Conservation (phyloP, 2,113 vertebrate genomes). For the Varanus komodoensis region DNA sequence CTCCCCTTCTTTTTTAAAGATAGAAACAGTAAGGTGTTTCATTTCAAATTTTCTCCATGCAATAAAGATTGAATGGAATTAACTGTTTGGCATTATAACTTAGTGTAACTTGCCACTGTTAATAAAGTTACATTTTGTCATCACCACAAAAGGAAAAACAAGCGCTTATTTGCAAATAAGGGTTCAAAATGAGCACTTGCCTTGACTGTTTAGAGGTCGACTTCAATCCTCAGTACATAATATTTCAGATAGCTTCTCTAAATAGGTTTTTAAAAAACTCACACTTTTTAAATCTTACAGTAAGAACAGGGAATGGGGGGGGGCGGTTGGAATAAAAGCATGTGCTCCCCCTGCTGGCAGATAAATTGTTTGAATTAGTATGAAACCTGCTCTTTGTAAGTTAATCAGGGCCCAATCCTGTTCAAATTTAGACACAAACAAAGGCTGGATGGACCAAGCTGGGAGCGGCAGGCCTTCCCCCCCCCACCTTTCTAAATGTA, state of each 20-base stretch:
- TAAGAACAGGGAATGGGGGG: neutral
- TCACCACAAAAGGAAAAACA: neutral
- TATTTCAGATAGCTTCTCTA: neutral
- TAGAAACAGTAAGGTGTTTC: neutral
- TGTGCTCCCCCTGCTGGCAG: constrained; percentile 77
- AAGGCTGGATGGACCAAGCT: too few species aligned
- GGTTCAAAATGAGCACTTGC: neutral
- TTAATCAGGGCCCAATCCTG: neutral
- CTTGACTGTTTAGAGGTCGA: neutral
- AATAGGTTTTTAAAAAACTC: neutral
- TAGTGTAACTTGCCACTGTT: neutral
- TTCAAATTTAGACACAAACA: too few species aligned
- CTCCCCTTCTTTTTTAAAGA: neutral
- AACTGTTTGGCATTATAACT: neutral
- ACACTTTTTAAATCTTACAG: neutral
- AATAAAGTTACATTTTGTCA: neutral
- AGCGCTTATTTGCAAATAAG: neutral
- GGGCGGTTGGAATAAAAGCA: constrained; percentile 25
- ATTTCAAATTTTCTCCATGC: neutral
- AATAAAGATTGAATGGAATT: neutral
- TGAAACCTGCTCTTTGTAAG: fast-evolving
- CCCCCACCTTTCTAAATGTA: too few species aligned
- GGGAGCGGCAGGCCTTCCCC: too few species aligned
- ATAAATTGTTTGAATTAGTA: fast-evolving
- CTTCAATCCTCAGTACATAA: too few species aligned